Evolutionary conservation across 2,113 vertebrate species (phyloP).

Genomic region (Oryzias woworae): DNA sequence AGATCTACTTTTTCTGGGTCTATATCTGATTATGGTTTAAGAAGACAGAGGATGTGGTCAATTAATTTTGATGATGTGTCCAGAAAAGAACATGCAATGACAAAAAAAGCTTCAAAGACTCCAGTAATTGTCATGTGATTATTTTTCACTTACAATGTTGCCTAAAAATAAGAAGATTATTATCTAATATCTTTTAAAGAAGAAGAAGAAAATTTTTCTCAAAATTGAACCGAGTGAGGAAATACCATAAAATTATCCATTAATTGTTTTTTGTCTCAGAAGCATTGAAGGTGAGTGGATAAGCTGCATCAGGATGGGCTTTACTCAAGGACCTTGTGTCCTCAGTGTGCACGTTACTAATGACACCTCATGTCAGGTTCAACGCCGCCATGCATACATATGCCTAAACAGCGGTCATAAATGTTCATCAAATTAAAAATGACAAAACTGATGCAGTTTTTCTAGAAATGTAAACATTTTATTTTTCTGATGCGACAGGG

Average conservation of each 20-base stretch:
- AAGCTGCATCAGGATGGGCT: slow-evolving; percentile 48
- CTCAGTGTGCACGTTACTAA: slow-evolving; percentile 9
- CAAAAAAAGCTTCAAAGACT: too few relatives aligned
- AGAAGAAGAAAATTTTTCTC: background rate
- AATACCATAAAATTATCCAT: background rate
- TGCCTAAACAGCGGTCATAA: too few relatives aligned
- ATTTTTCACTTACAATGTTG: too few relatives aligned
- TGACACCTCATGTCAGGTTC: slow-evolving; percentile 5
- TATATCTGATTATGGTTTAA: too few relatives aligned
- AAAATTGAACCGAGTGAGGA: background rate
- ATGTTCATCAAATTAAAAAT: too few relatives aligned
- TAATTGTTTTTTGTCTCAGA: slow-evolving; percentile 31
- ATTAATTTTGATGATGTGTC: too few relatives aligned
- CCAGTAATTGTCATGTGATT: too few relatives aligned
- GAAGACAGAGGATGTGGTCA: too few relatives aligned
- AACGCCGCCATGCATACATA: slow-evolving; percentile 19
- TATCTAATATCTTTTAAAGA: too few relatives aligned
- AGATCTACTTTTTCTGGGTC: too few relatives aligned
- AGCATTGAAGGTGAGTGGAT: slow-evolving; percentile 6
- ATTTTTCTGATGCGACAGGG: slow-evolving; percentile 3
- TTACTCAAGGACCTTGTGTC: slow-evolving; percentile 6
- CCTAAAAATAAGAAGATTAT: too few relatives aligned
- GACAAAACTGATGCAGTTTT: background rate
- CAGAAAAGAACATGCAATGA: too few relatives aligned
- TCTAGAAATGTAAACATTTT: background rate